Conservation (phyloP, 37 sponge, comb jelly and placozoan species). For the Axinella damicornis region DNA sequence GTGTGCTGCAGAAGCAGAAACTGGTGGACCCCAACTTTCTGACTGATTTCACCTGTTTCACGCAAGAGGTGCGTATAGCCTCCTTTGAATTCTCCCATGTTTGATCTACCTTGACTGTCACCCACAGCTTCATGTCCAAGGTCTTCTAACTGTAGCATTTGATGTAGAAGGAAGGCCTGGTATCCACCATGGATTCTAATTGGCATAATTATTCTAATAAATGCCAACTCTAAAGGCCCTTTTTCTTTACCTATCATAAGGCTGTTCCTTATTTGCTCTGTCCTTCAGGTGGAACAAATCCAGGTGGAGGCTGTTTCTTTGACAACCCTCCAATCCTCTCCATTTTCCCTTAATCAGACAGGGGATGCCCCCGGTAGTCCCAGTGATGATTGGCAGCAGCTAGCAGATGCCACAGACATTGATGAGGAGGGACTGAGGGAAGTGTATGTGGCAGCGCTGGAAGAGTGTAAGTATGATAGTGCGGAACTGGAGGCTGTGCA, state of each 20-base stretch:
- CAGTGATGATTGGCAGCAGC: slow-evolving; percentile 30
- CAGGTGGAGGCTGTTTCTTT: background rate
- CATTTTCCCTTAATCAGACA: background rate
- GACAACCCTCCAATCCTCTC: slow-evolving; percentile 1
- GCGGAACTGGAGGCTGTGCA: slow-evolving; percentile 56
- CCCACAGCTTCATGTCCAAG: background rate
- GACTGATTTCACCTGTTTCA: slow-evolving; percentile 7
- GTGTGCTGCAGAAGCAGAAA: slow-evolving; percentile 41
- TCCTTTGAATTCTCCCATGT: background rate
- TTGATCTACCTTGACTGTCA: background rate
- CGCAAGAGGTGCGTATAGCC: slow-evolving; percentile 21
- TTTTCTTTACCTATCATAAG: too few relatives aligned
- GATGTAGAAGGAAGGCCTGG: too few relatives aligned
- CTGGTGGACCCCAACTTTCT: slow-evolving; percentile 5
- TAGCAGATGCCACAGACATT: slow-evolving; percentile 12
- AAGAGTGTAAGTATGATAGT: slow-evolving; percentile 66
- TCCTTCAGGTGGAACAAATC: background rate
- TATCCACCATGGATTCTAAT: too few relatives aligned
- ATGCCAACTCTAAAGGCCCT: too few relatives aligned
- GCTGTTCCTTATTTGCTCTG: background rate
- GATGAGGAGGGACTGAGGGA: slow-evolving; percentile 41
- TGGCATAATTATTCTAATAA: too few relatives aligned
- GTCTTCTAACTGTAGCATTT: too few relatives aligned
- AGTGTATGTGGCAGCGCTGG: slow-evolving; percentile 73
- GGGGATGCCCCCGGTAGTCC: background rate